phyloP scores from a whole-genome alignment of 2,113 vertebrate genomes.

The Aix galericulata region DNA sequence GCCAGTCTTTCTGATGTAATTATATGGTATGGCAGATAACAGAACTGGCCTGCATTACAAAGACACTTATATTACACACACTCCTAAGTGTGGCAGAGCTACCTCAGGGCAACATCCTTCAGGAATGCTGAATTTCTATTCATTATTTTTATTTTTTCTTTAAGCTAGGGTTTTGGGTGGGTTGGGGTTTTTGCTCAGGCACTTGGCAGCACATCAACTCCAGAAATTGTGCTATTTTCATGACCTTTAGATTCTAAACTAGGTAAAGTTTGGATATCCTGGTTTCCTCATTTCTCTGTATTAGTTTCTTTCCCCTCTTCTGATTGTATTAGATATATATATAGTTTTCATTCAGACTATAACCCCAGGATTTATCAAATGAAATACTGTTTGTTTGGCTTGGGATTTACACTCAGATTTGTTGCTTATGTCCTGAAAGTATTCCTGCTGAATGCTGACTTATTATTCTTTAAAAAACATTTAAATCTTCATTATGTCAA shows the following conservation, averaged over 20 bases:
- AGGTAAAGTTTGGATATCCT: conserved; percentile 14
- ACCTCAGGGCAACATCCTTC: not conserved
- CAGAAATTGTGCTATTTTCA: not conserved
- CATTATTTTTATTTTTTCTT: not conserved
- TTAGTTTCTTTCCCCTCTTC: not conserved
- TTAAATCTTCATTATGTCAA: not conserved
- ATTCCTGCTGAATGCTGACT: not conserved
- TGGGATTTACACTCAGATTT: not conserved
- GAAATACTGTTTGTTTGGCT: not conserved
- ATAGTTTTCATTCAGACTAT: not conserved
- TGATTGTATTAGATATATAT: not conserved
- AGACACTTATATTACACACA: not conserved
- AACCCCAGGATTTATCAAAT: conserved; percentile 12
- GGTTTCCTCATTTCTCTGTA: conserved; percentile 21
- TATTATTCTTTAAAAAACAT: not conserved
- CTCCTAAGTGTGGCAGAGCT: not conserved
- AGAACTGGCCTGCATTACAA: not conserved
- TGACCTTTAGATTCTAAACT: conserved; percentile 53
- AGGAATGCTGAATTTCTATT: not conserved
- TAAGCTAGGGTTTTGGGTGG: not conserved
- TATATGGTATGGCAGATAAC: not conserved
- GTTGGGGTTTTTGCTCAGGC: not conserved
- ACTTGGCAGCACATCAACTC: not conserved
- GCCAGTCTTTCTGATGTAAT: not conserved
- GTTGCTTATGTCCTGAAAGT: not conserved